Evolutionary conservation across 2,113 vertebrate species (phyloP).

Genomic region (Pelecanus crispus): DNA sequence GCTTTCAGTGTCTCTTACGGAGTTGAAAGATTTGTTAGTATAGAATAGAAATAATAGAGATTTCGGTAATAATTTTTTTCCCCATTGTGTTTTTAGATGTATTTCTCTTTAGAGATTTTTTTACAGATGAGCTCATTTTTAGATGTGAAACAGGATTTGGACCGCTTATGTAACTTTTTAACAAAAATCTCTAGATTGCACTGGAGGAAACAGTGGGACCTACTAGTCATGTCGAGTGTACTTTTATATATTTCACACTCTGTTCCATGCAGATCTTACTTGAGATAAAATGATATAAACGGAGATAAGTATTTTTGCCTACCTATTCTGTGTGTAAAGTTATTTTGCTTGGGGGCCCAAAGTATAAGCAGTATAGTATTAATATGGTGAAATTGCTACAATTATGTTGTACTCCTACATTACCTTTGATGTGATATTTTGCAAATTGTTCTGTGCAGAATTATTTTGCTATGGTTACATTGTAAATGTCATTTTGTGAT

Average conservation of each 20-base stretch:
- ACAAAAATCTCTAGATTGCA: not conserved
- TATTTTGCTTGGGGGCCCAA: conserved; percentile 40
- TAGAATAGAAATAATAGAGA: not conserved
- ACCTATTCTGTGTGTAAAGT: not conserved
- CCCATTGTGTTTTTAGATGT: not conserved
- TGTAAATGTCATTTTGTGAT: conserved; percentile 41
- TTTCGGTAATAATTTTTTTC: not conserved
- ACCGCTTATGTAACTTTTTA: not conserved
- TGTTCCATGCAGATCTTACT: not conserved
- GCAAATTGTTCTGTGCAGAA: conserved; percentile 43
- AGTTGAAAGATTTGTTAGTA: not conserved
- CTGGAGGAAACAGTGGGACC: not conserved
- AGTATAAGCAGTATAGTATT: conserved; percentile 43
- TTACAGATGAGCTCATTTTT: not conserved
- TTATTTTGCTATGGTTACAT: conserved; percentile 55
- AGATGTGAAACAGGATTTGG: not conserved
- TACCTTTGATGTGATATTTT: conserved; percentile 48
- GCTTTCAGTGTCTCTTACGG: not conserved
- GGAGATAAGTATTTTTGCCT: conserved; percentile 29
- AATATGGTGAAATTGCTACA: conserved; percentile 60
- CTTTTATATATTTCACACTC: not conserved
- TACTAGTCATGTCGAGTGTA: not conserved
- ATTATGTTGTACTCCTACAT: conserved; percentile 56
- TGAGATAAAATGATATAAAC: conserved; percentile 19
- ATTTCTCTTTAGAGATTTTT: not conserved